These are phyloP conservation scores for Drosophila neoperkinsi DNA, from an alignment of 2,888 invertebrate genomes.

Conservation along the genomic window DNA sequence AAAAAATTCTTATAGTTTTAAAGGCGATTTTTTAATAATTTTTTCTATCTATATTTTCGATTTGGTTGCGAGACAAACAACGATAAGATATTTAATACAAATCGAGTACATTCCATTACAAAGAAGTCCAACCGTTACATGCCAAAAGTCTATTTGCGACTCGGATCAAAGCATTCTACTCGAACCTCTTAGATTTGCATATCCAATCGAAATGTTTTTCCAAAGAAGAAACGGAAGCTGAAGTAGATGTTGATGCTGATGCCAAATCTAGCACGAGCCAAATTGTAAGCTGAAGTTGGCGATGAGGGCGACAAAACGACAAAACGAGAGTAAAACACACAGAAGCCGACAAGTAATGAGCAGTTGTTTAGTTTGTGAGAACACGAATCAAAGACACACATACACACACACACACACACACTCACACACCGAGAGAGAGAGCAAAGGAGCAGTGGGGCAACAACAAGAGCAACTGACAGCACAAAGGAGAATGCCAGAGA, in stretches of 20 bases:
- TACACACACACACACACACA: conserved; percentile 46
- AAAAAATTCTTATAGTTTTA: background rate
- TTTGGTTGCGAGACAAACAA: background rate
- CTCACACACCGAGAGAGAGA: conserved; percentile 9
- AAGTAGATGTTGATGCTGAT: conserved; percentile 9
- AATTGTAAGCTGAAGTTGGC: conserved; percentile 53
- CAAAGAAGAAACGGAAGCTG: conserved; percentile 19
- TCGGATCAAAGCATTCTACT: conserved; percentile 23
- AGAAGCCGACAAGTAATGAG: conserved; percentile 75
- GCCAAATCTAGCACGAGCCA: conserved; percentile 70
- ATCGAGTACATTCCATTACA: background rate
- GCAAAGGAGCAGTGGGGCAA: conserved; percentile 26
- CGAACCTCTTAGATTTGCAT: conserved; percentile 17
- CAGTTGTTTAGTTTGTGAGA: conserved; percentile 63
- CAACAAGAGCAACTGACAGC: conserved; percentile 65
- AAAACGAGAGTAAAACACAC: conserved; percentile 58
- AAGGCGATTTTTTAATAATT: background rate
- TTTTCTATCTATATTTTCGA: too few relatives aligned
- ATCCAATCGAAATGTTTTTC: conserved; percentile 1
- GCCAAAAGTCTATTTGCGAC: background rate
- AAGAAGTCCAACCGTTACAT: background rate
- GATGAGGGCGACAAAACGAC: conserved; percentile 14
- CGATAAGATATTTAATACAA: background rate
- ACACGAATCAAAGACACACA: conserved; percentile 37
- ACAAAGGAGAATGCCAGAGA: conserved; percentile 34